Evolutionary conservation across 2,888 invertebrate genomes (phyloP).

Genomic region (Disparrhopalites patrizii): DNA sequence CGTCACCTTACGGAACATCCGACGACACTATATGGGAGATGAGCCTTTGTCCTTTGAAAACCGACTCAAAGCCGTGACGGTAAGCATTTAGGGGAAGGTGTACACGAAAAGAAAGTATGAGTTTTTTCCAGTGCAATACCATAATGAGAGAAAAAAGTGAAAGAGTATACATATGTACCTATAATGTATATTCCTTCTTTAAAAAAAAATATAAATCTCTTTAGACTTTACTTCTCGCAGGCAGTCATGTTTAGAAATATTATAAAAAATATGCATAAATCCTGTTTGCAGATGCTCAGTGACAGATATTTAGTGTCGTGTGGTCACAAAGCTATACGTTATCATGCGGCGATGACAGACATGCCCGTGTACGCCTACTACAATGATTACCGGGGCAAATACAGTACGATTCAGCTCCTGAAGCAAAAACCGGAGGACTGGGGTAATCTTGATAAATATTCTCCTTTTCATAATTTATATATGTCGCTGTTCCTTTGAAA

Average conservation of each 20-base stretch:
- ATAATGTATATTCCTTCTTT: no score
- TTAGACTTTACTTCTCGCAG: no score
- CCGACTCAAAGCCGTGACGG: constrained; percentile 16
- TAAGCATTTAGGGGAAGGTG: constrained; percentile 36
- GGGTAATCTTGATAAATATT: constrained; percentile 30
- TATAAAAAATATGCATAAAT: not conserved
- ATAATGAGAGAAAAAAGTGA: not conserved
- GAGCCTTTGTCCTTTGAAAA: constrained; percentile 36
- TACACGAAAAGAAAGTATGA: not conserved
- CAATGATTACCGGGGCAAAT: constrained; percentile 37
- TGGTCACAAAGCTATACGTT: constrained; percentile 41
- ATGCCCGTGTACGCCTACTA: constrained; percentile 44
- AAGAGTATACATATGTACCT: not conserved
- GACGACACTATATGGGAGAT: constrained; percentile 38
- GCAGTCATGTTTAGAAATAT: no score
- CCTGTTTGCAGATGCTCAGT: constrained; percentile 38
- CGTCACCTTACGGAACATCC: constrained; percentile 22
- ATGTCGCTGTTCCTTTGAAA: no score
- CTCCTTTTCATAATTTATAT: not conserved
- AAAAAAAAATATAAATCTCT: no score
- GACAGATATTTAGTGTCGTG: constrained; percentile 41
- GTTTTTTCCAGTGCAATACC: not conserved
- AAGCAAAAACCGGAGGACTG: constrained; percentile 44
- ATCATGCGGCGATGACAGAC: constrained; percentile 35
- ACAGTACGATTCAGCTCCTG: constrained; percentile 39